Percentiles rank a stretch among this genome's conserved stretches.
phyloP scores from a whole-genome alignment of 2,113 vertebrate genomes.

The Calypte anna region DNA sequence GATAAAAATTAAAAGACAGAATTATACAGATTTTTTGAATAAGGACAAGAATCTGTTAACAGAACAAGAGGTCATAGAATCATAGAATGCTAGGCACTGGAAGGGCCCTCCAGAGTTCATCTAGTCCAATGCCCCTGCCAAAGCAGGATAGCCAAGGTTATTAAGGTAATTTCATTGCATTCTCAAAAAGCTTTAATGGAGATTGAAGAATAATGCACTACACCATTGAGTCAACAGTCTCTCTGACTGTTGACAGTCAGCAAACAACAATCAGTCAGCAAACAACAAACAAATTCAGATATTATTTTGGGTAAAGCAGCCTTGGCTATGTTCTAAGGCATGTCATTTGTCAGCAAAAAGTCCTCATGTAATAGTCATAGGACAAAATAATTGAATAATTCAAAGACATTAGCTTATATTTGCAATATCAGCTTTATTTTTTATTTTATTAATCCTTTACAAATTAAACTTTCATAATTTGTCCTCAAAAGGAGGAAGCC shows the following conservation, averaged over 20 bases:
- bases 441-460: background rate
- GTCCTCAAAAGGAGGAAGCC: background rate
- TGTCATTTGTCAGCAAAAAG: background rate
- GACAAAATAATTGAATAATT: background rate
- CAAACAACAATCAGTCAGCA: background rate
- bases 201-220: background rate
- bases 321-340: background rate
- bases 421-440: background rate
- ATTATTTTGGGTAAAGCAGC: background rate
- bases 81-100: too few species aligned
- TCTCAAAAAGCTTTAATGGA: background rate
- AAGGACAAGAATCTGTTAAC: background rate
- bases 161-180: background rate
- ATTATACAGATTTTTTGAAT: conserved; percentile 11
- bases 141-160: too few species aligned
- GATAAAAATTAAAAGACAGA: conserved; percentile 43
- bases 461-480: background rate
- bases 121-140: too few species aligned
- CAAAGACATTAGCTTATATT: background rate
- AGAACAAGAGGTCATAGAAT: background rate
- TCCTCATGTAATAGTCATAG: background rate
- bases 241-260: background rate
- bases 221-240: background rate
- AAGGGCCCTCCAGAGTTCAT: too few species aligned
- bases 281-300: background rate